A percentile compares a stretch with the other conserved stretches of the same genome.
These are phyloP conservation scores for Plebejus argus DNA, from an alignment of 2,888 invertebrate species.

Conservation along the genomic window DNA sequence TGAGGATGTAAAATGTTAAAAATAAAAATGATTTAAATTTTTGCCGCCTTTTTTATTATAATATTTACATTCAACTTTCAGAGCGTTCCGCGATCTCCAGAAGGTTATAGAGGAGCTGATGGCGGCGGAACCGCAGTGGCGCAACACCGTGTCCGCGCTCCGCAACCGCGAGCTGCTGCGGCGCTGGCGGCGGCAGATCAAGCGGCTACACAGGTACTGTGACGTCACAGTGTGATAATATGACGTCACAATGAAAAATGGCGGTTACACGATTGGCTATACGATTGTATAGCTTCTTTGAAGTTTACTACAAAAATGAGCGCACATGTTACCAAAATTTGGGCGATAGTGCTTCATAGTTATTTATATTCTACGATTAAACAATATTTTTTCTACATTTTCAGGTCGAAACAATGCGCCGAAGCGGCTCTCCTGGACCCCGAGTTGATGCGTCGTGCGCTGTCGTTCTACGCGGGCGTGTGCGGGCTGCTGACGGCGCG, in stretches of 20 bases:
- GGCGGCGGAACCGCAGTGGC: slow-evolving; percentile 91
- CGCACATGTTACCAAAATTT: too few relatives aligned
- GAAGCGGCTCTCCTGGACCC: slow-evolving; percentile 95
- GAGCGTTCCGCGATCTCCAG: slow-evolving; percentile 90
- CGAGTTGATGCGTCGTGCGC: slow-evolving; percentile 88
- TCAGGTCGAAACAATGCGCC: slow-evolving; percentile 93
- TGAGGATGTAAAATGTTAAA: too few relatives aligned
- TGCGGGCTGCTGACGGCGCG: slow-evolving; percentile 88
- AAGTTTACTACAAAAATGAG: too few relatives aligned
- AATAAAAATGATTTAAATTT: too few relatives aligned
- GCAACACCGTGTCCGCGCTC: slow-evolving; percentile 86
- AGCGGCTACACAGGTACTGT: slow-evolving; percentile 83
- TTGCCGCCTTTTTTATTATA: too few relatives aligned
- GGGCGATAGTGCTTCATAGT: too few relatives aligned
- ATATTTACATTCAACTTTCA: slow-evolving; percentile 43
- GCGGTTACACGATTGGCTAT: too few relatives aligned
- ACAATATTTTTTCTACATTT: neutral
- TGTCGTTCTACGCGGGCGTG: slow-evolving; percentile 93
- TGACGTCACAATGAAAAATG: too few relatives aligned
- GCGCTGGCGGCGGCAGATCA: slow-evolving; percentile 93
- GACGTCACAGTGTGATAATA: neutral
- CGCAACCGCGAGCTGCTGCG: slow-evolving; percentile 92
- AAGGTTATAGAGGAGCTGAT: slow-evolving; percentile 92
- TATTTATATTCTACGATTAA: slow-evolving; percentile 33
- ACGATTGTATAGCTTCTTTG: too few relatives aligned